A percentile compares a stretch with the other conserved stretches of the same genome.
Evolutionary conservation across 2,113 vertebrate species (phyloP).

Genomic region (Struthio camelus): DNA sequence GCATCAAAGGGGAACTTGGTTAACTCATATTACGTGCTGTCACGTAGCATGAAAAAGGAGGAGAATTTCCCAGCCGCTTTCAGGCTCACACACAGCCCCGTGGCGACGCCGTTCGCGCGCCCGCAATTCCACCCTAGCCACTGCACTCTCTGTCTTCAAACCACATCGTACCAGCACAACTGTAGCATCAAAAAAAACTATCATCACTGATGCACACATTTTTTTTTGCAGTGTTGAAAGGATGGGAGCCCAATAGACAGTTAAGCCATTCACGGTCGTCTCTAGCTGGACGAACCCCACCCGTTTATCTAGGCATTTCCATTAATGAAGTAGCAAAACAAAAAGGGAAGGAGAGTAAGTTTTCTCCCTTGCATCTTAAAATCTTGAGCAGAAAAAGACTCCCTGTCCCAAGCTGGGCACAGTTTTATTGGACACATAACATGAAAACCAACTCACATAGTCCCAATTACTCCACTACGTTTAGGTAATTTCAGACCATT

Average conservation of each 20-base stretch:
- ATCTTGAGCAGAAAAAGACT: background rate
- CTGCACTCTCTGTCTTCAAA: background rate
- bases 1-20: background rate
- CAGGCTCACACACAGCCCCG: accelerated
- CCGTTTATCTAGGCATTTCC: background rate
- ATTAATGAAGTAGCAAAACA: accelerated
- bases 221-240: background rate
- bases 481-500: background rate
- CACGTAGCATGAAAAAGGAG: background rate
- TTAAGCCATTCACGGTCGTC: background rate
- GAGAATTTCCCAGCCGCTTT: background rate
- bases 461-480: background rate
- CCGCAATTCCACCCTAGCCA: background rate
- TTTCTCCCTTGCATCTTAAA: background rate
- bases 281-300: background rate
- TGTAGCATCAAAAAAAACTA: accelerated
- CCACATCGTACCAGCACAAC: background rate
- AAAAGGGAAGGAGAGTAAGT: background rate
- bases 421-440: background rate
- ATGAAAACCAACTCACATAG: background rate
- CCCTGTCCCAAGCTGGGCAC: background rate
- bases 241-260: background rate
- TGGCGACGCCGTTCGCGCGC: too few species aligned
- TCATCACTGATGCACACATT: background rate
- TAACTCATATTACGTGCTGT: background rate